A percentile compares a stretch with the other conserved stretches of the same genome.
Conservation (phyloP, 2,888 invertebrate species). For the Agonopterix alstromeriana region DNA sequence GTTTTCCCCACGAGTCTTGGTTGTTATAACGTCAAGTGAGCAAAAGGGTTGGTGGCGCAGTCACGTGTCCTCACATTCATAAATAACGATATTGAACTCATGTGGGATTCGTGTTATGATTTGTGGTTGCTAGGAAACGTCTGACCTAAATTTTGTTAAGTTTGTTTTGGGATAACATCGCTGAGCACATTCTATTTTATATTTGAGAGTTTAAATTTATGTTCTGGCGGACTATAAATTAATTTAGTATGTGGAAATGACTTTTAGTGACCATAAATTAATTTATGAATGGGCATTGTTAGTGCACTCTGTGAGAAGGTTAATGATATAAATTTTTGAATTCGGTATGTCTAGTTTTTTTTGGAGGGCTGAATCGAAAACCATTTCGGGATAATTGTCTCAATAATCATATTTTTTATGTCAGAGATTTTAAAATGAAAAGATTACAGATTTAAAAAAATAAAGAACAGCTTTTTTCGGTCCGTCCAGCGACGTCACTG, state of each 20-base stretch:
- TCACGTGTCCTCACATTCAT: constrained; percentile 25
- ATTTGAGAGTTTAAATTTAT: constrained; percentile 34
- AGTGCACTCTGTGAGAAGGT: too few relatives aligned
- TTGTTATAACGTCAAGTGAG: constrained; percentile 17
- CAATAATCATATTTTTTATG: too few relatives aligned
- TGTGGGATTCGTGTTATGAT: constrained; percentile 38
- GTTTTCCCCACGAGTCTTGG: constrained; percentile 6
- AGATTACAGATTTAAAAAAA: too few relatives aligned
- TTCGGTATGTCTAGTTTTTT: too few relatives aligned
- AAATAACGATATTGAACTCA: constrained; percentile 27
- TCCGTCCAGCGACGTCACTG: too few relatives aligned
- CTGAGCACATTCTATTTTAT: constrained; percentile 16
- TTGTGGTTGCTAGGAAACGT: constrained; percentile 33
- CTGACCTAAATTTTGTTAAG: constrained; percentile 34
- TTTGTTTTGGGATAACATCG: constrained; percentile 21
- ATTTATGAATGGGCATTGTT: constrained; percentile 29
- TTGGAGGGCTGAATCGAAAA: too few relatives aligned
- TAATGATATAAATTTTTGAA: too few relatives aligned
- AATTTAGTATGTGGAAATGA: constrained; percentile 32
- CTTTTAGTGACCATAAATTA: constrained; percentile 50
- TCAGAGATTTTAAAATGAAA: too few relatives aligned
- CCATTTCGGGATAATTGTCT: too few relatives aligned
- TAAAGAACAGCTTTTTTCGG: too few relatives aligned
- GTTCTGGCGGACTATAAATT: constrained; percentile 30
- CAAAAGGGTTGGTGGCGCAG: constrained; percentile 10